These are phyloP conservation scores for Lytechinus pictus DNA, from an alignment of 35 echinoderm and acorn worm species.

Conservation along the genomic window DNA sequence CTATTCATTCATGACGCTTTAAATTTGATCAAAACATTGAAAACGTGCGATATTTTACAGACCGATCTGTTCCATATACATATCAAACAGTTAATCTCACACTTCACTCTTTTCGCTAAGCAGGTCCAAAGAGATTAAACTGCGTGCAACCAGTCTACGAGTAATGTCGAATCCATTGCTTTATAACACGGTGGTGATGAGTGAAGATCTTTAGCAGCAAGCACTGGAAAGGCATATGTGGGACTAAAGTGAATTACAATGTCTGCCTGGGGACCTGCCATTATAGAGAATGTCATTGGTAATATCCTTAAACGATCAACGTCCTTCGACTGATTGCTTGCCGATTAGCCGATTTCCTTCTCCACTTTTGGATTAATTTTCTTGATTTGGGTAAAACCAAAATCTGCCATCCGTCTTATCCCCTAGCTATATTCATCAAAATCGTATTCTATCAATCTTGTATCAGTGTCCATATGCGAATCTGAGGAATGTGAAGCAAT, in stretches of 20 bases:
- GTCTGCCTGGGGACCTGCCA: neutral
- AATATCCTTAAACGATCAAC: conserved; percentile 33
- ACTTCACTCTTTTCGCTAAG: neutral
- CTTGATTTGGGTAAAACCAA: neutral
- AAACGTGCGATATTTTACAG: too few species aligned
- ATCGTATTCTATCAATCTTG: too few species aligned
- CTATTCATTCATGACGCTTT: too few species aligned
- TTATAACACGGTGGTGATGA: neutral
- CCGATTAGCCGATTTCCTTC: conserved; percentile 3
- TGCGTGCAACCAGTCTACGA: neutral
- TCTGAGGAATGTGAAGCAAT: too few species aligned
- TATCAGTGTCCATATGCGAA: too few species aligned
- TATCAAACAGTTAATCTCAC: neutral
- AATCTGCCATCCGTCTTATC: neutral
- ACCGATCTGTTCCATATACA: neutral
- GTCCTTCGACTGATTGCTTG: neutral
- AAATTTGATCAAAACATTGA: too few species aligned
- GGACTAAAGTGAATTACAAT: conserved; percentile 16
- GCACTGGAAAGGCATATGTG: neutral
- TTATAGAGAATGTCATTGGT: conserved; percentile 36
- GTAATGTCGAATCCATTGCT: neutral
- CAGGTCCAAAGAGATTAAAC: neutral
- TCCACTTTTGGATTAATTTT: neutral
- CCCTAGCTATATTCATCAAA: neutral
- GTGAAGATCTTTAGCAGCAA: neutral